phyloP scores from a whole-genome alignment of 2,888 invertebrate species.

The Tachystola acroxantha region DNA sequence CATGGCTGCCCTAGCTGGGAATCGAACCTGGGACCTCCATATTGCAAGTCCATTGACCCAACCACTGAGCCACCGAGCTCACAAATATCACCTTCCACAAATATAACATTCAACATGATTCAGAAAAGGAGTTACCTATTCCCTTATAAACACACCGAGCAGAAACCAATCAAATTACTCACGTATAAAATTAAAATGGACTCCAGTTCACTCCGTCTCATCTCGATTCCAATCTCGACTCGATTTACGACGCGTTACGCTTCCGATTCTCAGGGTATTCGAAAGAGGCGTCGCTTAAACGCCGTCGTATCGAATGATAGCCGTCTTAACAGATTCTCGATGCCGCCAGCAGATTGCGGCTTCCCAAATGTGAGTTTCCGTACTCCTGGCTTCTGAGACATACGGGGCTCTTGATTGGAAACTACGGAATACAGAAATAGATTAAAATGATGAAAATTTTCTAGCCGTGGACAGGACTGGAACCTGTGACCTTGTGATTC shows the following conservation, averaged over 20 bases:
- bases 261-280: conserved; percentile 32
- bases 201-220: conserved; percentile 13
- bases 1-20: too few relatives aligned
- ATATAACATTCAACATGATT: too few relatives aligned
- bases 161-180: conserved; percentile 10
- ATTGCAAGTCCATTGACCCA: too few relatives aligned
- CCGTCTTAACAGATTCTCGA: conserved; percentile 48
- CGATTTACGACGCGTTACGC: conserved; percentile 34
- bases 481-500: too few relatives aligned
- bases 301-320: conserved; percentile 47
- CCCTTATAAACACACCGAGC: not conserved
- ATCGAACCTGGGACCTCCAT: too few relatives aligned
- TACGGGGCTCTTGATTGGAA: too few relatives aligned
- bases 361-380: conserved; percentile 43
- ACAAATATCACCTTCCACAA: too few relatives aligned
- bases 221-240: conserved; percentile 24
- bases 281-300: conserved; percentile 56
- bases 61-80: too few relatives aligned
- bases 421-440: too few relatives aligned
- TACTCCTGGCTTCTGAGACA: conserved; percentile 15
- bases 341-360: conserved; percentile 44
- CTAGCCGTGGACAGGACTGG: too few relatives aligned
- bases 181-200: conserved; percentile 16
- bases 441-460: too few relatives aligned
- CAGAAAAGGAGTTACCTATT: too few relatives aligned